These are phyloP conservation scores for Pogonomyrmex californicus DNA, from an alignment of 1,140 invertebrate genomes.

Conservation along the genomic window DNA sequence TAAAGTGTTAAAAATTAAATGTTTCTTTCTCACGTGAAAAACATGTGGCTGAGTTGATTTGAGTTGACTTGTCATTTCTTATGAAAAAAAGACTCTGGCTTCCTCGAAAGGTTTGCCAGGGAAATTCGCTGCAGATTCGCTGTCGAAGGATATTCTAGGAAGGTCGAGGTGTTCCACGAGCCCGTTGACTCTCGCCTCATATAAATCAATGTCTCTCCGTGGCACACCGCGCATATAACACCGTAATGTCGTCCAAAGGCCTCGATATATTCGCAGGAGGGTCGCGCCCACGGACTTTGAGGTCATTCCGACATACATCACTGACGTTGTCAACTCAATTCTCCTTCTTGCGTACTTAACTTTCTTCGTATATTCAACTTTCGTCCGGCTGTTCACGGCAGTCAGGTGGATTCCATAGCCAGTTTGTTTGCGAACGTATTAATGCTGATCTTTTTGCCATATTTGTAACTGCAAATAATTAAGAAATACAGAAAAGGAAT, in stretches of 20 bases:
- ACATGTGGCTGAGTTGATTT: background rate
- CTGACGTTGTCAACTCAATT: slow-evolving; percentile 62
- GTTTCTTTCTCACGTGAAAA: background rate
- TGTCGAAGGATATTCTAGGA: slow-evolving; percentile 38
- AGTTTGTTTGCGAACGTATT: background rate
- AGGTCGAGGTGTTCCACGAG: slow-evolving; percentile 47
- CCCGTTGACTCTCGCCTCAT: slow-evolving; percentile 64
- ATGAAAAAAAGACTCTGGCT: background rate
- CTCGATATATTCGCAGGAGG: slow-evolving; percentile 73
- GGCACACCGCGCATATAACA: slow-evolving; percentile 74
- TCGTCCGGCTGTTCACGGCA: background rate
- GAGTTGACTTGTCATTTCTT: background rate
- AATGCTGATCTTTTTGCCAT: background rate
- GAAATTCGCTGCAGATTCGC: slow-evolving; percentile 49
- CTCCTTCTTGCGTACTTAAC: slow-evolving; percentile 40
- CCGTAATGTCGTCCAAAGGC: slow-evolving; percentile 70
- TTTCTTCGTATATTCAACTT: background rate
- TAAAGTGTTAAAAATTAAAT: background rate
- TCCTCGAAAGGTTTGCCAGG: slow-evolving; percentile 35
- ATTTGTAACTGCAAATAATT: background rate
- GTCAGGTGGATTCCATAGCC: background rate
- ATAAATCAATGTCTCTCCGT: slow-evolving; percentile 81
- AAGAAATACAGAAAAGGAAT: too few relatives aligned
- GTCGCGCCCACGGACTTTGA: slow-evolving; percentile 67
- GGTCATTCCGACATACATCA: slow-evolving; percentile 72